Evolutionary conservation across 2,888 invertebrate genomes (phyloP), one percentile per base, ranked within the genome.

Genomic region (Leptothorax acervorum): DNA sequence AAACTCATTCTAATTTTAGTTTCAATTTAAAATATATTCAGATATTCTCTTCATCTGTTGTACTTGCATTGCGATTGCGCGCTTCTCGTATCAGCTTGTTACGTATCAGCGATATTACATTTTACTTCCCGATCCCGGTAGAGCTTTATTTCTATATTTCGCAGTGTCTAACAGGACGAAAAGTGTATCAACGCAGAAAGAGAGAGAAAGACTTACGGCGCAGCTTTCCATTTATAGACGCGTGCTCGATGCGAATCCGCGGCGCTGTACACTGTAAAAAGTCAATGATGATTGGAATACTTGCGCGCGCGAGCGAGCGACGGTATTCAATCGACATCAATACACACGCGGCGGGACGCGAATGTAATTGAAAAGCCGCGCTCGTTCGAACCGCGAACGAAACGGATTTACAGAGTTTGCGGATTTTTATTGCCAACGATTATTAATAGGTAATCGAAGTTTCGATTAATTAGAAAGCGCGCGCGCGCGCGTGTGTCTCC

Each of bases 291-390:
- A 81, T 81, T 81, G 79, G 73, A 66, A 81, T 81, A 81, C 48
- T 71, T 71, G 79, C 60, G 73, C 51, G 76, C 45, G 79, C 73
- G 73, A 76, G 65, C 79, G 57, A 78, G 55, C 78, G 78, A 73
- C 48, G 79, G 73, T 73, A 81, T 81, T 81, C 79, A 81, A 81
- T 81, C 79, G 79, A 60, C 79, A 81, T 81, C 79, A 81, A 81
- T 81, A 81, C 79, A 81, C 73, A 60, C 73, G 73, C 79, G 60
- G 48, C 28, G 79, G 60, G 79, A 71, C 76, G 73, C 79, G 73
- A 81, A 81, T 48, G 79, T 81, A 81, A 81, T 81, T 81, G 79
- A 81, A 81, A 81, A 81, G 79, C 79, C 79, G 79, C 79, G 71
- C 79, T 71, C 79, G 73, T 23, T 57, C 73, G 73, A 55, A 81